These are phyloP conservation scores for Melinaea marsaeus DNA, from an alignment of 2,888 invertebrate species.

Conservation along the genomic window DNA sequence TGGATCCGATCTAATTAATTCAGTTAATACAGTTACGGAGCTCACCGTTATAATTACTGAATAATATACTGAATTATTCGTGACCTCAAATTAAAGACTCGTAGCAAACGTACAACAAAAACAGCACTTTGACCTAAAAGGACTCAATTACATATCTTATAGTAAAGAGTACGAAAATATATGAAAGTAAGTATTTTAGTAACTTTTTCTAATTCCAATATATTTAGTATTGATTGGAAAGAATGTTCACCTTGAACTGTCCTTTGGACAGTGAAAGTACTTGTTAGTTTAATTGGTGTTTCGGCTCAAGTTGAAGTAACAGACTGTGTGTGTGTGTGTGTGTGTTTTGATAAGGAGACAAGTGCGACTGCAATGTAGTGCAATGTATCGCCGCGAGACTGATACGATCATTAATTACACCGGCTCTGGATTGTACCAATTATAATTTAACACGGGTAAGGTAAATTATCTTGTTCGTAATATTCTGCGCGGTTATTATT, in stretches of 20 bases:
- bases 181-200: neutral
- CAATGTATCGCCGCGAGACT: conserved; percentile 38
- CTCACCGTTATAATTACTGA: conserved; percentile 53
- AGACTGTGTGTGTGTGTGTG: conserved; percentile 35
- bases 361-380: conserved; percentile 36
- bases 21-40: conserved; percentile 59
- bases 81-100: neutral
- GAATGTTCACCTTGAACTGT: conserved; percentile 58
- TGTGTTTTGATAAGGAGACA: conserved; percentile 23
- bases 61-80: conserved; percentile 50
- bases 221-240: conserved; percentile 13
- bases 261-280: conserved; percentile 70
- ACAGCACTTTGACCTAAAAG: too few species aligned
- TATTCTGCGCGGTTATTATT: neutral
- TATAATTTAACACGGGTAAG: conserved; percentile 3
- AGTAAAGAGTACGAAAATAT: too few species aligned
- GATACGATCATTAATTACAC: conserved; percentile 4
- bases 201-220: neutral
- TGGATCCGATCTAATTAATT: conserved; percentile 45
- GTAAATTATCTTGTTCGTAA: neutral
- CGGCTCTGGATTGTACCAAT: conserved; percentile 5
- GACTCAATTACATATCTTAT: too few species aligned
- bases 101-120: neutral
- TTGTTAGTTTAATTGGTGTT: conserved; percentile 71
- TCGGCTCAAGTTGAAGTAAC: conserved; percentile 46